Percentiles rank a stretch among this genome's conserved stretches.
Conservation (phyloP, 1,140 invertebrate genomes). For the Drosophila willistoni region DNA sequence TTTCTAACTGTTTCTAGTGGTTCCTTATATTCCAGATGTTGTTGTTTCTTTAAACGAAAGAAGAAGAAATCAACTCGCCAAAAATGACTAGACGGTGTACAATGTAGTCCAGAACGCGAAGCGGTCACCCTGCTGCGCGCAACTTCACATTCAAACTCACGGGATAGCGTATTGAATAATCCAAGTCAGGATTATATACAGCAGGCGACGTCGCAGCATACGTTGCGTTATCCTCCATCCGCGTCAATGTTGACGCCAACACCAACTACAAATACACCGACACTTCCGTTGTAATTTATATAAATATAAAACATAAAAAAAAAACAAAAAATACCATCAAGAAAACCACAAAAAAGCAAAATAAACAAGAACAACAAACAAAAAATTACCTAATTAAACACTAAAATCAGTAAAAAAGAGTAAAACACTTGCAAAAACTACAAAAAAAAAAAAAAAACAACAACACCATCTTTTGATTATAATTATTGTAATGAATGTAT, state of each 20-base stretch:
- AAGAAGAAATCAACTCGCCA: constrained; percentile 92
- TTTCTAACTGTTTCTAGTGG: constrained; percentile 75
- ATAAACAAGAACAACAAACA: constrained; percentile 22
- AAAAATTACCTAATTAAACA: constrained; percentile 40
- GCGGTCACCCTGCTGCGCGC: constrained; percentile 87
- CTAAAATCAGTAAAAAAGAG: constrained; percentile 55
- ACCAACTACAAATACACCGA: constrained; percentile 84
- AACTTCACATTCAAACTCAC: constrained; percentile 87
- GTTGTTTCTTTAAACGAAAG: constrained; percentile 98
- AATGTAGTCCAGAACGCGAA: constrained; percentile 86
- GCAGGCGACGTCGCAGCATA: constrained; percentile 83
- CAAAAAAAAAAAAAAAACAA: constrained; percentile 56
- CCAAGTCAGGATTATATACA: constrained; percentile 83
- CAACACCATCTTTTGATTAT: constrained; percentile 57
- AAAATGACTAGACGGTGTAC: constrained; percentile 84
- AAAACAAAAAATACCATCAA: constrained; percentile 20
- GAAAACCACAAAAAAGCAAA: constrained; percentile 23
- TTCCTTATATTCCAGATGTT: constrained; percentile 90
- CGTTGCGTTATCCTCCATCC: constrained; percentile 84
- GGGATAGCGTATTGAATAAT: constrained; percentile 86
- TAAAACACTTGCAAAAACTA: constrained; percentile 36
- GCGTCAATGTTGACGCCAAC: constrained; percentile 83
- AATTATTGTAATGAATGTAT: constrained; percentile 66
- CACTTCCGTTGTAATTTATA: constrained; percentile 84
- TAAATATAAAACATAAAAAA: constrained; percentile 49